These are phyloP conservation scores for Polydrusus cervinus DNA, from an alignment of 2,888 invertebrate species.

Conservation along the genomic window DNA sequence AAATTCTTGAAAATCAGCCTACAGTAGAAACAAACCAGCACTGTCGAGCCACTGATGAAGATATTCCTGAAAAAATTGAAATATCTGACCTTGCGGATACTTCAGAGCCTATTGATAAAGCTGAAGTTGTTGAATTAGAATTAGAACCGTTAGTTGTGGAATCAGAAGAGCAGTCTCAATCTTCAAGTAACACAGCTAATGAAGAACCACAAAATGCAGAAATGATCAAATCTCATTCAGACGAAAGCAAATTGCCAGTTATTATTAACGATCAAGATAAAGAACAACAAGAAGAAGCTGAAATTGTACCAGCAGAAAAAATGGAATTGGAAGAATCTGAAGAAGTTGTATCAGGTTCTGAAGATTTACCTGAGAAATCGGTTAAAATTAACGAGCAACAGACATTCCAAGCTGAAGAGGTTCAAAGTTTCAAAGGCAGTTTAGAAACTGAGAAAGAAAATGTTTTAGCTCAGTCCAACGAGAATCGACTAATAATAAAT, in stretches of 20 bases:
- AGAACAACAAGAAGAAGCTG: background rate
- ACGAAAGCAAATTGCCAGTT: background rate
- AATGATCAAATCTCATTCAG: conserved; percentile 18
- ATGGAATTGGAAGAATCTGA: background rate
- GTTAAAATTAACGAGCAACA: background rate
- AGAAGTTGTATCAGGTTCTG: background rate
- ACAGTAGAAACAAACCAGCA: background rate
- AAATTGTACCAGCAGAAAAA: background rate
- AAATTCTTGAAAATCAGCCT: background rate
- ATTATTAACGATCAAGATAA: conserved; percentile 5
- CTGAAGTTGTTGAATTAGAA: conserved; percentile 2
- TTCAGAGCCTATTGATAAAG: background rate
- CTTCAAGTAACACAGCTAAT: background rate
- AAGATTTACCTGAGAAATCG: background rate
- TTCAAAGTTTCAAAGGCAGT: no score
- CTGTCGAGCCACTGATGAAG: background rate
- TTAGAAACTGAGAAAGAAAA: background rate
- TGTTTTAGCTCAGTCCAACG: background rate
- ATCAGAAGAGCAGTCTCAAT: conserved; percentile 30
- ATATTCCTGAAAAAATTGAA: conserved; percentile 4
- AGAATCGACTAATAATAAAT: background rate
- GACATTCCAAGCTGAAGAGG: background rate
- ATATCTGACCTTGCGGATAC: conserved; percentile 18
- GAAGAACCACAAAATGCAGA: conserved; percentile 20
- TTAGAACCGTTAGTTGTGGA: conserved; percentile 26